phyloP scores from a whole-genome alignment of 2,888 invertebrate genomes.

The Tortrix viridana region DNA sequence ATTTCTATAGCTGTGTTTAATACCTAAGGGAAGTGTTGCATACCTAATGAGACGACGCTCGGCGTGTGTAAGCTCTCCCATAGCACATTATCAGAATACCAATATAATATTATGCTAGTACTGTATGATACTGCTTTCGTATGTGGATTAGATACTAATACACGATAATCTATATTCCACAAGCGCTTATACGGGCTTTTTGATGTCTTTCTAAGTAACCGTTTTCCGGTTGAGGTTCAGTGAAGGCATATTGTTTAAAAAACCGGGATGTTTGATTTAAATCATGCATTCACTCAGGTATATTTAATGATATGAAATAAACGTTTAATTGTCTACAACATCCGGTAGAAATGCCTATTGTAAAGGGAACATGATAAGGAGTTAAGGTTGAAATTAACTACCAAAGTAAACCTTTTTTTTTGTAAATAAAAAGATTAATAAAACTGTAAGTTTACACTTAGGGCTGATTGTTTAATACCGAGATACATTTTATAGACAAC shows the following conservation, averaged over 20 bases:
- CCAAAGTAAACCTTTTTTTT: too few relatives aligned
- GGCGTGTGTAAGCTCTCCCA: constrained; percentile 13
- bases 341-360: too few relatives aligned
- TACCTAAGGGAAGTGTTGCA: constrained; percentile 14
- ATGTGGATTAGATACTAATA: constrained; percentile 31
- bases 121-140: constrained; percentile 17
- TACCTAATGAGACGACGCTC: constrained; percentile 12
- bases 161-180: constrained; percentile 29
- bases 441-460: too few relatives aligned
- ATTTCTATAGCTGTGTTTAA: background rate
- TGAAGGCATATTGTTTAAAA: background rate
- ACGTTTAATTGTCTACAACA: too few relatives aligned
- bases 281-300: too few relatives aligned
- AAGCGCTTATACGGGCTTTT: constrained; percentile 28
- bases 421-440: too few relatives aligned
- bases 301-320: too few relatives aligned
- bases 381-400: too few relatives aligned
- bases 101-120: constrained; percentile 35
- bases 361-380: too few relatives aligned
- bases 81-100: constrained; percentile 32
- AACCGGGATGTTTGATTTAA: background rate
- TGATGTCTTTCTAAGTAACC: constrained; percentile 27
- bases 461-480: too few relatives aligned
- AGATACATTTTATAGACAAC: too few relatives aligned
- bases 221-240: constrained; percentile 19